phyloP scores from a whole-genome alignment of 2,797 vertebrate species.

The Pyrocephalus nanus region DNA sequence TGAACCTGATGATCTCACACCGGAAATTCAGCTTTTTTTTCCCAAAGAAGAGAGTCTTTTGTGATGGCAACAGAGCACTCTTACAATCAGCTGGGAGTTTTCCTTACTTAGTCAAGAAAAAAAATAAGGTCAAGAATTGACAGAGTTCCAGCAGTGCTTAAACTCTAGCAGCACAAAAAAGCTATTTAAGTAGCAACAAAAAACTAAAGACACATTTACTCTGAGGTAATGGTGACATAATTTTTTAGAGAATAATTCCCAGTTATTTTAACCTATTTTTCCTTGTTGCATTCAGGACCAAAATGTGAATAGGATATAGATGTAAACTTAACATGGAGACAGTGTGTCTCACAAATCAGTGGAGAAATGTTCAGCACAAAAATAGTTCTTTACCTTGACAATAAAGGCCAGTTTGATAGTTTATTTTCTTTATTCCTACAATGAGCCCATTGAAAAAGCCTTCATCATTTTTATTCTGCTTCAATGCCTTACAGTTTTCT shows the following conservation, averaged over 20 bases:
- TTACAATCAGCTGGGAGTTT: conserved; percentile 81
- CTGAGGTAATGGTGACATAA: conserved; percentile 82
- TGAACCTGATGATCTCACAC: conserved; percentile 84
- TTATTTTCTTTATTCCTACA: conserved; percentile 74
- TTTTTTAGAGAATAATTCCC: conserved; percentile 73
- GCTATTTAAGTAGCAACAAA: conserved; percentile 76
- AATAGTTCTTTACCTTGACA: conserved; percentile 73
- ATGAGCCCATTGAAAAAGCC: conserved; percentile 68
- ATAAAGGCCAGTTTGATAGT: conserved; percentile 72
- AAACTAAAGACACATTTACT: conserved; percentile 78
- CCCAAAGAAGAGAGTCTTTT: conserved; percentile 84
- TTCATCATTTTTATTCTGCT: conserved; percentile 63
- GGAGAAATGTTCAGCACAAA: conserved; percentile 44
- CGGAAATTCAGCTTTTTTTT: conserved; percentile 84
- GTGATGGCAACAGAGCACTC: conserved; percentile 81
- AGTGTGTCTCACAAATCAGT: conserved; percentile 76
- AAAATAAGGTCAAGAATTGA: conserved; percentile 79
- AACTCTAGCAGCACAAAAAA: conserved; percentile 74
- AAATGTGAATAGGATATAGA: conserved; percentile 75
- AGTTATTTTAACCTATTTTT: conserved; percentile 79
- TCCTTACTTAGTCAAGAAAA: conserved; percentile 75
- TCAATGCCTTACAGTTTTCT: conserved; percentile 67
- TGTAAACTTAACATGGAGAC: conserved; percentile 76
- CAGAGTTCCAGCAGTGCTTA: conserved; percentile 74
- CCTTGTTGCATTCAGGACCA: conserved; percentile 45